Evolutionary conservation across 2,888 invertebrate genomes (phyloP).

Genomic region (Blastobasis lacticolella): DNA sequence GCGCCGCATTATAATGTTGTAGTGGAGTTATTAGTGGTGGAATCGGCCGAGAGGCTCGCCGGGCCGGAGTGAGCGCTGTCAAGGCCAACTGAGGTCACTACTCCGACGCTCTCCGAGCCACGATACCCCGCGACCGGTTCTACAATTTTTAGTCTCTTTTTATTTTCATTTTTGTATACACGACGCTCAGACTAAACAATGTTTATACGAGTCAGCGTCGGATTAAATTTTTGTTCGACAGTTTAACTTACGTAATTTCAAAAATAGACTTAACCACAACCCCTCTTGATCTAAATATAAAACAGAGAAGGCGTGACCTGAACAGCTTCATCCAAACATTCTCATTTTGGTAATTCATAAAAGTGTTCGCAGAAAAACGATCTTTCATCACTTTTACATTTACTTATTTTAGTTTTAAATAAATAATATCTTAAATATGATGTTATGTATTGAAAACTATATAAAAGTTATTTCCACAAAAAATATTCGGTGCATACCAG

Average conservation of each 20-base stretch:
- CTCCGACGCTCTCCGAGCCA: conserved; percentile 68
- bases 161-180: conserved; percentile 74
- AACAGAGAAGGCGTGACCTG: too few species aligned
- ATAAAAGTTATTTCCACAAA: too few species aligned
- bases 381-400: background rate
- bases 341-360: too few species aligned
- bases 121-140: conserved; percentile 67
- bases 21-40: conserved; percentile 69
- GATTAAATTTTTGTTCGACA: conserved; percentile 65
- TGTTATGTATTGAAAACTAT: too few species aligned
- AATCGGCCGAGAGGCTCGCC: conserved; percentile 57
- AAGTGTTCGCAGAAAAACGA: too few species aligned
- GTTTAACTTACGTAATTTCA: conserved; percentile 20
- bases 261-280: too few species aligned
- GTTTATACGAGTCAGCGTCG: conserved; percentile 66
- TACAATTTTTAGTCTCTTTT: conserved; percentile 72
- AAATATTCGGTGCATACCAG: too few species aligned
- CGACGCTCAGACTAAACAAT: conserved; percentile 71
- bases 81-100: conserved; percentile 73
- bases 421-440: background rate
- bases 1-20: conserved; percentile 50
- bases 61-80: conserved; percentile 62
- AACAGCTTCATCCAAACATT: too few species aligned
- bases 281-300: too few species aligned
- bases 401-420: background rate